A percentile compares a stretch with the other conserved stretches of the same genome.
phyloP scores from a whole-genome alignment of 2,888 invertebrate species.

The Galerucella calmariensis region DNA sequence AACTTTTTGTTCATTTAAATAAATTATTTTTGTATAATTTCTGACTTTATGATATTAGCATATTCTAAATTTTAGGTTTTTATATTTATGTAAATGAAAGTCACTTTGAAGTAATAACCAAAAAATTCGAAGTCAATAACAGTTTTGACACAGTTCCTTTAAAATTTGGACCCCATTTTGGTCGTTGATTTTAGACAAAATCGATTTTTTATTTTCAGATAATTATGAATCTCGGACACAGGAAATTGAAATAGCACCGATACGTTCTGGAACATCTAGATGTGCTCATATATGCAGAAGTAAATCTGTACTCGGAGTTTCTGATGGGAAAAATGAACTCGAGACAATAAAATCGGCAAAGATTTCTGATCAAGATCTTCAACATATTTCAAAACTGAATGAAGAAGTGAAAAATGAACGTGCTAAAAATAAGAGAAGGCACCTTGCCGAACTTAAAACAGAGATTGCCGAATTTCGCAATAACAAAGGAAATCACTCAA shows the following conservation, averaged over 20 bases:
- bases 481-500: background rate
- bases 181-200: too few species aligned
- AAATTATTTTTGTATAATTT: too few species aligned
- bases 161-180: too few species aligned
- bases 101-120: too few species aligned
- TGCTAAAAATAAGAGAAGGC: background rate
- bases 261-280: background rate
- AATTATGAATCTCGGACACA: background rate
- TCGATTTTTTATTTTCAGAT: background rate
- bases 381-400: background rate
- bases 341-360: background rate
- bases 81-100: too few species aligned
- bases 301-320: conserved; percentile 3
- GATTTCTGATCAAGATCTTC: background rate
- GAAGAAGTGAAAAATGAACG: background rate
- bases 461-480: conserved; percentile 9
- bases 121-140: too few species aligned
- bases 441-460: background rate
- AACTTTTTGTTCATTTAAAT: too few species aligned
- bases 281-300: background rate
- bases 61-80: too few species aligned
- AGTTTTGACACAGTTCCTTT: too few species aligned
- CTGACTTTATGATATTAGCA: too few species aligned
- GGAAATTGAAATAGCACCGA: background rate
- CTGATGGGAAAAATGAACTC: background rate